Conservation (phyloP, 2,888 invertebrate genomes). For the Parnassius smintheus region DNA sequence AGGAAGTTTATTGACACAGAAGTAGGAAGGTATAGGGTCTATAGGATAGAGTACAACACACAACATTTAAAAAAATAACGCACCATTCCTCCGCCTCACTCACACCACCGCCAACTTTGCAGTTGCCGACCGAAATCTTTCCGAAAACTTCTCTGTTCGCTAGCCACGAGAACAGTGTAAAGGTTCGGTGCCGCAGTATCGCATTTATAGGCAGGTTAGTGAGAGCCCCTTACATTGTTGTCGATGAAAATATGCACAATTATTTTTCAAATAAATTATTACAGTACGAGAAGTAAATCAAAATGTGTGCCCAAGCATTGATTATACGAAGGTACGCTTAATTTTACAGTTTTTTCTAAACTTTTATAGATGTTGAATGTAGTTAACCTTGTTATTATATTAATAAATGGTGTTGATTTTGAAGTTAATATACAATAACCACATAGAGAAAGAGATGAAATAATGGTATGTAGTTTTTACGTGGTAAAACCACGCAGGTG, state of each 20-base stretch:
- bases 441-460: no score
- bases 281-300: no score
- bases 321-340: no score
- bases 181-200: constrained; percentile 2
- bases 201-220: background rate
- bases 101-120: constrained; percentile 2
- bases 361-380: no score
- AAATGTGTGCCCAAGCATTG: no score
- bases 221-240: background rate
- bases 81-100: constrained; percentile 8
- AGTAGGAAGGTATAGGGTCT: background rate
- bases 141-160: constrained; percentile 8
- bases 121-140: background rate
- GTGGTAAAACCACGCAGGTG: no score
- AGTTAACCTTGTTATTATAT: no score
- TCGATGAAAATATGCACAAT: background rate
- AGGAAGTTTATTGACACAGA: background rate
- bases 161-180: background rate
- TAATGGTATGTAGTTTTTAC: no score
- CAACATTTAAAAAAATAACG: background rate
- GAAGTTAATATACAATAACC: no score
- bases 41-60: background rate
- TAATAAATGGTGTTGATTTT: no score
- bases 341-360: no score
- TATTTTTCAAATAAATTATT: background rate